phyloP scores from a whole-genome alignment of 2,113 vertebrate species.

The Neogale vison region DNA sequence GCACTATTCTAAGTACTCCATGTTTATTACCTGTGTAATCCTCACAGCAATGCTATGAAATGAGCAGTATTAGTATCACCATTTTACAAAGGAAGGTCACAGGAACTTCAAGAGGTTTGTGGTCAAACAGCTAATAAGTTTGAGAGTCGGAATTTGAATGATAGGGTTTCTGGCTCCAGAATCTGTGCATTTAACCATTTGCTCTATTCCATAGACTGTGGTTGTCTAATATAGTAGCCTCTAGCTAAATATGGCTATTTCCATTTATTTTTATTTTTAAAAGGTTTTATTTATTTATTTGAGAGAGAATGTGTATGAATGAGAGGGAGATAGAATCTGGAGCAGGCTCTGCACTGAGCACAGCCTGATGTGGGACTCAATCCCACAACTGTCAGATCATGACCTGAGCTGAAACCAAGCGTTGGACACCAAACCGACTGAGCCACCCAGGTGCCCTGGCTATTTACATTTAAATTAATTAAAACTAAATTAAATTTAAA shows the following conservation, averaged over 20 bases:
- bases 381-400: too few relatives aligned
- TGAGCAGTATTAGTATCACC: neutral
- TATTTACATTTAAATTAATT: slow-evolving; percentile 12
- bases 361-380: too few relatives aligned
- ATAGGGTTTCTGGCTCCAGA: neutral
- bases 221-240: neutral
- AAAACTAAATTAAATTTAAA: neutral
- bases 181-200: neutral
- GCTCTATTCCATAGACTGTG: neutral
- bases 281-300: neutral
- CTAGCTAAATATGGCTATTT: neutral
- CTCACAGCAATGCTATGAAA: neutral
- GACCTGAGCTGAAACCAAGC: too few relatives aligned
- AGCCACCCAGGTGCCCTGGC: too few relatives aligned
- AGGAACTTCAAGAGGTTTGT: neutral
- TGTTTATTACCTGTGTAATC: neutral
- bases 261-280: neutral
- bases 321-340: neutral
- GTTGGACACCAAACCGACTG: too few relatives aligned
- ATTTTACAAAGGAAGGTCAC: neutral
- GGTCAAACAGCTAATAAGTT: neutral
- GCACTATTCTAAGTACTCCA: neutral
- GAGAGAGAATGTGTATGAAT: neutral
- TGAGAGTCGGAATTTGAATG: slow-evolving; percentile 1
- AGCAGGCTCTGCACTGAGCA: too few relatives aligned